Evolutionary conservation across 2,797 vertebrate species (phyloP).

Genomic region (Eupleurogrammus muticus): DNA sequence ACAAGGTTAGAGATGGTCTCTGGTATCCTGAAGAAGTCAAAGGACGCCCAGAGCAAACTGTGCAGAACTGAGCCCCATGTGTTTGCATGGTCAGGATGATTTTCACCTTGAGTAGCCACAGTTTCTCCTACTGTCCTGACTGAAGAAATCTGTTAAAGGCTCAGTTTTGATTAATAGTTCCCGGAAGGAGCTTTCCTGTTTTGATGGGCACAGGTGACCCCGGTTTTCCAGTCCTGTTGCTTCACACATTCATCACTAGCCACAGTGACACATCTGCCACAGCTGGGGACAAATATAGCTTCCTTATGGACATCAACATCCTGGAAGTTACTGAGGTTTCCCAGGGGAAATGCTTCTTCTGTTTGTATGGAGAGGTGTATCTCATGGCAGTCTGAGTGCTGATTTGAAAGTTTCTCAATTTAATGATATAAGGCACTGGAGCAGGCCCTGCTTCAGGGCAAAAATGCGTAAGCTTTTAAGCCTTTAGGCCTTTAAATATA

Average conservation of each 20-base stretch:
- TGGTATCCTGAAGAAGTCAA: no score
- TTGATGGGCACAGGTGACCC: slow-evolving; percentile 48
- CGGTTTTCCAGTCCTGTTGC: slow-evolving; percentile 22
- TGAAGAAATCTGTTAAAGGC: background rate
- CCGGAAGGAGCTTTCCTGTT: slow-evolving; percentile 52
- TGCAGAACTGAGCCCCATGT: no score
- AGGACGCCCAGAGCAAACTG: no score
- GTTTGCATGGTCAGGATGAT: no score
- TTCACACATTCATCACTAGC: slow-evolving; percentile 15
- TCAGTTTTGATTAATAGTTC: slow-evolving; percentile 1
- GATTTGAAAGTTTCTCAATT: background rate
- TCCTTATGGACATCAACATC: slow-evolving; percentile 38
- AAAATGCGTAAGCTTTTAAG: background rate
- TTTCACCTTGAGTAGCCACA: background rate
- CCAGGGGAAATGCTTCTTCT: background rate
- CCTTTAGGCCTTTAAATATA: background rate
- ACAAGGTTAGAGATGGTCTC: no score
- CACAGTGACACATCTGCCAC: slow-evolving; percentile 31
- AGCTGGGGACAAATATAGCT: slow-evolving; percentile 49
- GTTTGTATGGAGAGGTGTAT: slow-evolving; percentile 3
- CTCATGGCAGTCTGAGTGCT: background rate
- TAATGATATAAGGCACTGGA: background rate
- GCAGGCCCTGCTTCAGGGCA: background rate
- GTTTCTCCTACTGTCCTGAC: background rate
- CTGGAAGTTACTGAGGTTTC: slow-evolving; percentile 15